phyloP scores from a whole-genome alignment of 2,797 vertebrate species.

The Schizopygopsis malacanthus region DNA sequence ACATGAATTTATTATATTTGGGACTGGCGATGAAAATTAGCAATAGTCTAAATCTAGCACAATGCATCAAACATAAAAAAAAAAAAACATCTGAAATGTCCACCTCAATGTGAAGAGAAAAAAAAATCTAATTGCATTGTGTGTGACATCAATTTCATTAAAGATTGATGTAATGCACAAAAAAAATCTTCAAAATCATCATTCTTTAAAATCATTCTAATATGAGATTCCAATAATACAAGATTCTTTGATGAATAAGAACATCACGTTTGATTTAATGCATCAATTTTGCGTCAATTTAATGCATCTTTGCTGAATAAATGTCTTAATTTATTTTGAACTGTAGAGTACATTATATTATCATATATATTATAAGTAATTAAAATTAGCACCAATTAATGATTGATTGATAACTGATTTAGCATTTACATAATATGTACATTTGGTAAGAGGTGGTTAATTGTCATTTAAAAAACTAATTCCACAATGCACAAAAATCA shows the following conservation, averaged over 20 bases:
- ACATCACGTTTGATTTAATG: neutral
- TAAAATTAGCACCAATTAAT: neutral
- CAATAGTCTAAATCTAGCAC: neutral
- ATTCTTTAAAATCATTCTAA: neutral
- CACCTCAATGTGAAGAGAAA: neutral
- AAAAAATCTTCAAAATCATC: too few relatives aligned
- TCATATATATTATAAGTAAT: neutral
- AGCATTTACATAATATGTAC: neutral
- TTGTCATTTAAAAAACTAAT: neutral
- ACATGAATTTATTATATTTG: neutral
- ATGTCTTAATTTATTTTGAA: neutral
- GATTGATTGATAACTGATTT: neutral
- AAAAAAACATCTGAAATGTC: neutral
- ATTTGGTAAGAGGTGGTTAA: neutral
- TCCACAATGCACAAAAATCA: neutral
- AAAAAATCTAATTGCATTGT: neutral
- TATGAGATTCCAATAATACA: neutral
- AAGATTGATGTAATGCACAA: too few relatives aligned
- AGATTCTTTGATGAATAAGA: neutral
- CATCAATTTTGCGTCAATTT: neutral
- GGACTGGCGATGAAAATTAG: neutral
- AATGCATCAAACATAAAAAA: neutral
- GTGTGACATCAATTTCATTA: neutral
- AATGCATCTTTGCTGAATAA: neutral
- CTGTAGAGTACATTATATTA: neutral